Percentiles rank a stretch among this genome's conserved stretches.
These are phyloP conservation scores for Acanthopleura granulata DNA, from an alignment of 2,888 invertebrate genomes.

Conservation along the genomic window DNA sequence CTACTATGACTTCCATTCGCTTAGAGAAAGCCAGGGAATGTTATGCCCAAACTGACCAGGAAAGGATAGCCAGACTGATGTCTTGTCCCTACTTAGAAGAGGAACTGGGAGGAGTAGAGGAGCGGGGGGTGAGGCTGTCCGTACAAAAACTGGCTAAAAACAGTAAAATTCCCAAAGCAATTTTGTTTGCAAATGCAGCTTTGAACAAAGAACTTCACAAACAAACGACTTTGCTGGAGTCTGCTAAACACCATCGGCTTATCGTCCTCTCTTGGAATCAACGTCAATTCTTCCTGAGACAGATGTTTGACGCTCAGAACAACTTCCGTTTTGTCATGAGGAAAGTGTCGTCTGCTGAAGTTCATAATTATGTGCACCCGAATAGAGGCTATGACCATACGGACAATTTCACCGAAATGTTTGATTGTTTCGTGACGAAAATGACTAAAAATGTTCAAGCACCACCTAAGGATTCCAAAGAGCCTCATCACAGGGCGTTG, in stretches of 20 bases:
- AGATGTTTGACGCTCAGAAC: background rate
- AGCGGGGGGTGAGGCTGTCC: background rate
- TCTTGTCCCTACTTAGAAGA: background rate
- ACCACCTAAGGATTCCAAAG: background rate
- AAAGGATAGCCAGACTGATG: background rate
- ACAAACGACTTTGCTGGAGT: background rate
- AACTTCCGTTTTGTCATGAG: background rate
- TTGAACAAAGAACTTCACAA: background rate
- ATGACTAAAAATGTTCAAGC: background rate
- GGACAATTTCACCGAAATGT: background rate
- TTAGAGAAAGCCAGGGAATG: background rate
- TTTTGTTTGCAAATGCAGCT: background rate
- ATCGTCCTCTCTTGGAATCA: background rate
- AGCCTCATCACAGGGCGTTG: background rate
- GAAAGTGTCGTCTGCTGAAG: background rate
- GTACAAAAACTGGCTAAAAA: background rate
- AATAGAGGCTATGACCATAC: background rate
- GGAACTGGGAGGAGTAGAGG: slow-evolving; percentile 2
- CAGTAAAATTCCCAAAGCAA: background rate
- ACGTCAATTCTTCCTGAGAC: background rate
- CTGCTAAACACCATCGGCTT: background rate
- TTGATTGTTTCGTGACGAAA: background rate
- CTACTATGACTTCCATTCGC: background rate
- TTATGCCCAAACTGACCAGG: background rate
- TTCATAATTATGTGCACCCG: background rate